Evolutionary conservation across 2,113 vertebrate species (phyloP).

Genomic region (Lasiurus borealis): DNA sequence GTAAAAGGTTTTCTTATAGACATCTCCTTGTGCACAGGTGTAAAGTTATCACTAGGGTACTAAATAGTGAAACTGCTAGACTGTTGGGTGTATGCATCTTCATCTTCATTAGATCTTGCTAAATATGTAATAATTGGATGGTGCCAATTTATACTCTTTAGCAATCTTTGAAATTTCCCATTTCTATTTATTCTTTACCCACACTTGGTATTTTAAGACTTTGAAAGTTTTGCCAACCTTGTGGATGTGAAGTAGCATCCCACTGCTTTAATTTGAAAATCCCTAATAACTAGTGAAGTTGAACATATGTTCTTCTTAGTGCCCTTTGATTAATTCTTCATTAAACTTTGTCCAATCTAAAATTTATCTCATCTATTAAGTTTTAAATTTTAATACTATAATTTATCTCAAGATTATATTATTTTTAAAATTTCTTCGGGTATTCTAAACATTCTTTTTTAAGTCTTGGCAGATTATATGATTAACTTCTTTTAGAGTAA

Average conservation of each 20-base stretch:
- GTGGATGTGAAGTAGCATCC: neutral
- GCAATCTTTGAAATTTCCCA: slow-evolving; percentile 1
- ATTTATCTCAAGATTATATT: slow-evolving; percentile 27
- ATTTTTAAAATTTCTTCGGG: slow-evolving; percentile 1
- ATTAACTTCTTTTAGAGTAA: neutral
- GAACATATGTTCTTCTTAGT: neutral
- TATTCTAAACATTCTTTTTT: slow-evolving; percentile 8
- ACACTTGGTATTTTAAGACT: slow-evolving; percentile 25
- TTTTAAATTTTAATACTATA: neutral
- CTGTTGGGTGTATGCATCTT: neutral
- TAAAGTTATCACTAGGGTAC: slow-evolving; percentile 42
- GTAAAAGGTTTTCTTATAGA: slow-evolving; percentile 36
- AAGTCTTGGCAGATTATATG: neutral
- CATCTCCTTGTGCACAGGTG: neutral
- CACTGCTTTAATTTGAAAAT: slow-evolving; percentile 43
- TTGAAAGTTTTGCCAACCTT: neutral
- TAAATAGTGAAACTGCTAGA: neutral
- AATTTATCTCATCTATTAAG: neutral
- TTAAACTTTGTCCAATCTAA: neutral
- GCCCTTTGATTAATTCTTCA: neutral
- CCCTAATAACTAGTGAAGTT: neutral
- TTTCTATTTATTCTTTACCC: neutral
- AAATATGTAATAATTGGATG: slow-evolving; percentile 58
- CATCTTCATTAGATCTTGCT: slow-evolving; percentile 21
- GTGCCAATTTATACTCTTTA: slow-evolving; percentile 20